phyloP scores from a whole-genome alignment of 2,888 invertebrate genomes.

The Brassicogethes aeneus region DNA sequence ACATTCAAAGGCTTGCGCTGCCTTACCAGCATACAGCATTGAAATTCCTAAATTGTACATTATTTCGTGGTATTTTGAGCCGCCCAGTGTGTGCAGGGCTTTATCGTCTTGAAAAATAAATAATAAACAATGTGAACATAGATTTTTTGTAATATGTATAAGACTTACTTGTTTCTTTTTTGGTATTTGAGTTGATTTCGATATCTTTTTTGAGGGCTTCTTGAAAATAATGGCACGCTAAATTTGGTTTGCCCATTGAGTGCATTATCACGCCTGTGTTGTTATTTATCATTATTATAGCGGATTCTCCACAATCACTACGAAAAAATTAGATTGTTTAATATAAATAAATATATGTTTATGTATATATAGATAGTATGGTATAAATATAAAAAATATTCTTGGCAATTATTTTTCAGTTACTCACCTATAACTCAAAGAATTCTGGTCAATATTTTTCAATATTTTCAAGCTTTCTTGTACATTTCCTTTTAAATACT shows the following conservation, averaged over 20 bases:
- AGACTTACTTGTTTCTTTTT: constrained; percentile 23
- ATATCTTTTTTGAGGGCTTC: constrained; percentile 69
- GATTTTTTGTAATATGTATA: background rate
- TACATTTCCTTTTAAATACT: constrained; percentile 55
- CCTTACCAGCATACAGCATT: constrained; percentile 70
- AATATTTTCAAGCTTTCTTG: constrained; percentile 53
- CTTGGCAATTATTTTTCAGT: background rate
- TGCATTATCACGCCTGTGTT: constrained; percentile 76
- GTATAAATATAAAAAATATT: constrained; percentile 2
- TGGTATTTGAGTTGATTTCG: constrained; percentile 36
- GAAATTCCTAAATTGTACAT: constrained; percentile 80
- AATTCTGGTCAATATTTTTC: constrained; percentile 40
- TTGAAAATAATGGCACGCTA: constrained; percentile 71
- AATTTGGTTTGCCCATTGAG: constrained; percentile 69
- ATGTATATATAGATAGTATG: constrained; percentile 1
- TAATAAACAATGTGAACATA: background rate
- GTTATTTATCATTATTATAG: constrained; percentile 62
- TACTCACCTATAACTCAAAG: constrained; percentile 41
- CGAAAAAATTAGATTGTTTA: constrained; percentile 12
- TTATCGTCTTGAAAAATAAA: constrained; percentile 31
- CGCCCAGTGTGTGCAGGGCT: constrained; percentile 54
- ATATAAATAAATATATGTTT: constrained; percentile 5
- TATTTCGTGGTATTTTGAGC: constrained; percentile 54
- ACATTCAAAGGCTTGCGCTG: constrained; percentile 83
- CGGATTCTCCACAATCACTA: constrained; percentile 52